Evolutionary conservation across 1,140 invertebrate species (phyloP), one percentile per base, ranked within the genome.

Genomic region (Drosophila aff.): DNA sequence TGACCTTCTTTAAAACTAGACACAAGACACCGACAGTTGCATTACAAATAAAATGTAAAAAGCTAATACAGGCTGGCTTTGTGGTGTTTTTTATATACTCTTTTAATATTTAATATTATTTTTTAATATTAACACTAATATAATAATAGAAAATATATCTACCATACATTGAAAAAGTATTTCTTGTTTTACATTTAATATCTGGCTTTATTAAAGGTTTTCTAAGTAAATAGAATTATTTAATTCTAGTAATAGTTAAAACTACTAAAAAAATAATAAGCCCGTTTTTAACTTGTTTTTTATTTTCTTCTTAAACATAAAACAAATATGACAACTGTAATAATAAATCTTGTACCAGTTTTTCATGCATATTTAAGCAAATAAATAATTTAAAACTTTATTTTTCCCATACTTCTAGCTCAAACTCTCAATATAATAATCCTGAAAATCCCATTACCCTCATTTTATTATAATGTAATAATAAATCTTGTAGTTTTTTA

Each of bases 1-100:
- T 89, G 85, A 90, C 85, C 85, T 90, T 89, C 85, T 74, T 71
- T 68, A 64, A 47, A 82, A 52, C 66, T 40, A 66, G 62, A 47
- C 63, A 69, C 61, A 62, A 57, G 61, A 71, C 66, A 41, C 50
- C 44, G 23, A 43, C 55, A 73, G 67, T 73, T 72, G 67, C 53
- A 73, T 43, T 68, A 38, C 21, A 55, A 68, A 68, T 21, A 23
- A 63, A 33, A 66, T 55, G 33, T 38, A 23, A 44, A 50, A 52
- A 18, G 31, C 62, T 9, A 31, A 4, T 13, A n/a, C n/a, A n/a
- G 26, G 26, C 5, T 0, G 9, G 16, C 3, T 8, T 11, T 23
- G 6, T 26, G 16, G 26, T 1, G 11, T 16, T 64, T 16, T 64
- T 40, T 11, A 15, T 38, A 55, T 55, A 71, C 67, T 18, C 66